phyloP scores from a whole-genome alignment of 2,113 vertebrate genomes.

The Macroglossus sobrinus region DNA sequence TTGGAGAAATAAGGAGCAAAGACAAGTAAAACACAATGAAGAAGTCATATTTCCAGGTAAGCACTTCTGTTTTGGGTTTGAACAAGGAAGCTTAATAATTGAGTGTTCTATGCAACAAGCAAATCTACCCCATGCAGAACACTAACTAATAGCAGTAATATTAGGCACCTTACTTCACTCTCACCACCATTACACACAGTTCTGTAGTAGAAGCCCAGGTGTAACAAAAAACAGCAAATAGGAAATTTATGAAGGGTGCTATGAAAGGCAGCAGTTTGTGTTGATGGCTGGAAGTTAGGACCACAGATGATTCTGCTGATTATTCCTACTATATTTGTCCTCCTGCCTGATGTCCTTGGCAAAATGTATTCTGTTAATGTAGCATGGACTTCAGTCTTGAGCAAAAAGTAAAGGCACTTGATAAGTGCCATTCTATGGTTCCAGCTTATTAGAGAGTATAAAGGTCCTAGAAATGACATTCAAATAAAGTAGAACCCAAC shows the following conservation, averaged over 20 bases:
- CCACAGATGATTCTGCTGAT: not conserved
- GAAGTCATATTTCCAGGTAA: not conserved
- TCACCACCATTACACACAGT: not conserved
- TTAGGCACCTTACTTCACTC: no score
- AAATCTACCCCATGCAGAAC: not conserved
- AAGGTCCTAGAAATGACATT: not conserved
- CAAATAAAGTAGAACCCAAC: not conserved
- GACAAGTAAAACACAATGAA: not conserved
- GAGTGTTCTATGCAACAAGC: no score
- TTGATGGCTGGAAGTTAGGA: not conserved
- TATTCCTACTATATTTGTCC: not conserved
- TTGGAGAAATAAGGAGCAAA: not conserved
- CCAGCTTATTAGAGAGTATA: not conserved
- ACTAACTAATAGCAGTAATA: not conserved
- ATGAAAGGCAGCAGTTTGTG: no score
- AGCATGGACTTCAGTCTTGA: not conserved
- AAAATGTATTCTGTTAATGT: not conserved
- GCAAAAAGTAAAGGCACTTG: not conserved
- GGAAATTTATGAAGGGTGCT: not conserved
- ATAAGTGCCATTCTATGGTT: not conserved
- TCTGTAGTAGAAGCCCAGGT: not conserved
- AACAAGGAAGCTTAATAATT: not conserved
- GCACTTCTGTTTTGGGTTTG: not conserved
- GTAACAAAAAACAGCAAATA: not conserved
- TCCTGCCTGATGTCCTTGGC: not conserved